Conservation (phyloP, 1,140 invertebrate genomes). For the Neotoxoptera formosana region DNA sequence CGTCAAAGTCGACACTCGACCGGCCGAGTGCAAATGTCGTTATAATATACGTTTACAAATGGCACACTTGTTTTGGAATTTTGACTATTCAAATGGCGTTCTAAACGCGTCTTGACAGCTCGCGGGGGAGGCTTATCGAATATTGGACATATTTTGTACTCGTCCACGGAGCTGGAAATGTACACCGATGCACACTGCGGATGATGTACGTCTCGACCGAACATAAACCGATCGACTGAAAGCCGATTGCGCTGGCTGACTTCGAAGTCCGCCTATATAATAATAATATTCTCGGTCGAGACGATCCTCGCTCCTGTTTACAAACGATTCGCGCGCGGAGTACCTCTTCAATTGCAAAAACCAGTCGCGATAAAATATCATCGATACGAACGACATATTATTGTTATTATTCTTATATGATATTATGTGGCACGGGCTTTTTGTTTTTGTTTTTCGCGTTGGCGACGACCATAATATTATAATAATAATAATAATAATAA, state of each 20-base stretch:
- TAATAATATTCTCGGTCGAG: neutral
- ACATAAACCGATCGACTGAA: neutral
- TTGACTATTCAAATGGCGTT: neutral
- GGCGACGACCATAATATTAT: neutral
- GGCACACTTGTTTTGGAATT: no score
- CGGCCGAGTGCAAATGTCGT: no score
- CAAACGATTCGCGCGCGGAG: neutral
- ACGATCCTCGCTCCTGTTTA: neutral
- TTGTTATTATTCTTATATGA: neutral
- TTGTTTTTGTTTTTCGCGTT: slow-evolving; percentile 42
- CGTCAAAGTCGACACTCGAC: no score
- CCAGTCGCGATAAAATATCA: neutral
- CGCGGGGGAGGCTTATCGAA: neutral
- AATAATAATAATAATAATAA: neutral
- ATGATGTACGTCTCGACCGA: neutral
- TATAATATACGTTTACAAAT: neutral
- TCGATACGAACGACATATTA: neutral
- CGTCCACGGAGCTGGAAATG: neutral
- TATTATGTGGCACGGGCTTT: neutral
- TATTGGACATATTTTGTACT: neutral
- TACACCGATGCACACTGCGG: no score
- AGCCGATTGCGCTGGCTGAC: neutral
- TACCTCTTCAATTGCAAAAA: neutral
- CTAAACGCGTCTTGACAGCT: neutral
- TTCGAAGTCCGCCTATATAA: no score